Base-by-base conservation (phyloP, 2,888 invertebrate species). In the Euplagia quadripunctaria region DNA sequence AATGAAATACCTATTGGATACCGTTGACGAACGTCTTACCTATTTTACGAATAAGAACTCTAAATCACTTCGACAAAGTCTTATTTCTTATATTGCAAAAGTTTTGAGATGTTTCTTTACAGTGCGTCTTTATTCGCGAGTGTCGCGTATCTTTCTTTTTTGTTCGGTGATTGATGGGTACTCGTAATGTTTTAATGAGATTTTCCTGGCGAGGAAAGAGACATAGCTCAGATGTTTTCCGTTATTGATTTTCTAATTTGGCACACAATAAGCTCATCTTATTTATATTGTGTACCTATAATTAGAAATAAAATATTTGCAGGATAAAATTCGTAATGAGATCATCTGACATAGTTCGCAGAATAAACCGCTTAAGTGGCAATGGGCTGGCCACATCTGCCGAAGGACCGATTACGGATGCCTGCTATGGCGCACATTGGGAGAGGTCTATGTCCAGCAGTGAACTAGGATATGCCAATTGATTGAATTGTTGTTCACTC, bases 1-100 rank as follows among this genome's bases (percentile, higher is more conserved):
- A 83, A 82, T 82, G 74, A 83, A 83, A 82, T 83, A 77, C 73
- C 83, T 68, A 75, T 72, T 70, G 66, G 68, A 71, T 79, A 75
- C 72, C 43, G 69, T 42, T 72, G 52, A 67, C 72, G 64, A 68
- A 58, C 16, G 61, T 41, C 42, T 52, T 20, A 8, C 49, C 61
- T 41, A 17, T 64, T 63, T 31, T 61, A 73, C 65, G 61, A 73
- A 73, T 51, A 42, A 42, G 20, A 75, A 75, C 65, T 66, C 43
- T 74, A 68, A n/a, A 1, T 0, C 49, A 2, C 20, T 31, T 0
- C 0, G 1, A 12, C 55, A 79, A 61, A 75, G 79, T 81, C 65
- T 43, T 73, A 64, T 75, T 76, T 81, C 14, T 43, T 42, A 71
- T 74, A 73, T 68, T 55, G 46, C 1, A 17, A 66, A 66, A 66